Conservation (phyloP, 2,888 invertebrate species). For the Macropis europaea region DNA sequence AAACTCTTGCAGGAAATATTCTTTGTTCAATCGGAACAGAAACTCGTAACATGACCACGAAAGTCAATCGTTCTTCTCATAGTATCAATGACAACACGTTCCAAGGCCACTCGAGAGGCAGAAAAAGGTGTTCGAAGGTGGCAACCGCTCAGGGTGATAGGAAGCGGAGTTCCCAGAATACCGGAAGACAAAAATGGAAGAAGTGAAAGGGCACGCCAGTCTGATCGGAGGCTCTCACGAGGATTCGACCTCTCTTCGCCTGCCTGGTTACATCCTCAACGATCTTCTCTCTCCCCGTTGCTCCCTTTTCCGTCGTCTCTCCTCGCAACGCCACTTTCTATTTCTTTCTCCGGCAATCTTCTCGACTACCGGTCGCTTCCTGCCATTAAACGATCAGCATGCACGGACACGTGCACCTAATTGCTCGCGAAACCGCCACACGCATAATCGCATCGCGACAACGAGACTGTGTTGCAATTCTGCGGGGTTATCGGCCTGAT, state of each 20-base stretch:
- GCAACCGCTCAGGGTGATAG: no score
- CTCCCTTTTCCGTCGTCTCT: conserved; percentile 20
- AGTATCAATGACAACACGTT: neutral
- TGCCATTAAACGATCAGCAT: neutral
- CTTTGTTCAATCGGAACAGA: no score
- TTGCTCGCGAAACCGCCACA: neutral
- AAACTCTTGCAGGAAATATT: no score
- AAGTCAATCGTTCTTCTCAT: no score
- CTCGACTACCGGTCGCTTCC: neutral
- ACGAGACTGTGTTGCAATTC: neutral
- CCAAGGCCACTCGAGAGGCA: neutral
- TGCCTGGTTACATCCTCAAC: neutral
- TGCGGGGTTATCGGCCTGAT: neutral
- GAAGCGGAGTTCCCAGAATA: neutral
- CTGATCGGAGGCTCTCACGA: conserved; percentile 28
- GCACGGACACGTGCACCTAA: neutral
- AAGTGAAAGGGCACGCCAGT: conserved; percentile 54
- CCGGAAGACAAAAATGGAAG: conserved; percentile 47
- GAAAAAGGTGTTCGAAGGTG: neutral
- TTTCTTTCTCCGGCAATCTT: conserved; percentile 55
- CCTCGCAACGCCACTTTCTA: conserved; percentile 53
- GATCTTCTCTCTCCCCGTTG: conserved; percentile 7
- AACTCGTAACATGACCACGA: no score
- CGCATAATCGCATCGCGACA: conserved; percentile 1
- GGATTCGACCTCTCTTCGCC: conserved; percentile 31